Evolutionary conservation across 2,888 invertebrate genomes (phyloP).

Genomic region (Tyria jacobaeae): DNA sequence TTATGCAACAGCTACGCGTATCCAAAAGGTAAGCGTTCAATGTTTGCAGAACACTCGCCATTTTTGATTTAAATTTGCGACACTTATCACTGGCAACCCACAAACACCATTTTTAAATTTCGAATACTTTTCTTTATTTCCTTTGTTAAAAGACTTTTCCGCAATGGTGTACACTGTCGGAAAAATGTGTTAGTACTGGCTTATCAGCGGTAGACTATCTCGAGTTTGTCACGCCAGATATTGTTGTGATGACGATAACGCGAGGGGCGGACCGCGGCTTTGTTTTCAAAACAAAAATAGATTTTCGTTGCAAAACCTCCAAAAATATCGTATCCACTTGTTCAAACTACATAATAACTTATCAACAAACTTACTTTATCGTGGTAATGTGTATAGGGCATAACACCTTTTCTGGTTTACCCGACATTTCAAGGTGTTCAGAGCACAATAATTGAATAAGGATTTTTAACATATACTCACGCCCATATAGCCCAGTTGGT

Average conservation of each 20-base stretch:
- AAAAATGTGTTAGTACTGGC: slow-evolving; percentile 72
- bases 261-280: slow-evolving; percentile 53
- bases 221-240: slow-evolving; percentile 83
- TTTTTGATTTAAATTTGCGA: slow-evolving; percentile 45
- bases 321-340: background rate
- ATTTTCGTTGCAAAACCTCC: slow-evolving; percentile 18
- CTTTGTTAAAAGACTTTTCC: slow-evolving; percentile 26
- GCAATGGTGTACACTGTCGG: slow-evolving; percentile 65
- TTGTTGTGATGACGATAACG: slow-evolving; percentile 78
- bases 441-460: too few relatives aligned
- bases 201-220: slow-evolving; percentile 82
- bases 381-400: too few relatives aligned
- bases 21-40: slow-evolving; percentile 78
- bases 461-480: too few relatives aligned
- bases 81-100: slow-evolving; percentile 54
- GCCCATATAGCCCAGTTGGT: too few relatives aligned
- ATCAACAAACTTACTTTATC: too few relatives aligned
- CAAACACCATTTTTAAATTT: slow-evolving; percentile 44
- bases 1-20: slow-evolving; percentile 74
- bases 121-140: slow-evolving; percentile 29
- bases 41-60: slow-evolving; percentile 75
- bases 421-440: too few relatives aligned
- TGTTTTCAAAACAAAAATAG: slow-evolving; percentile 51
- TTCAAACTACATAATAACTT: background rate
- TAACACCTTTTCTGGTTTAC: too few relatives aligned